Base-by-base conservation (phyloP, 2,797 vertebrate species). In the Gambelia wislizenii region DNA sequence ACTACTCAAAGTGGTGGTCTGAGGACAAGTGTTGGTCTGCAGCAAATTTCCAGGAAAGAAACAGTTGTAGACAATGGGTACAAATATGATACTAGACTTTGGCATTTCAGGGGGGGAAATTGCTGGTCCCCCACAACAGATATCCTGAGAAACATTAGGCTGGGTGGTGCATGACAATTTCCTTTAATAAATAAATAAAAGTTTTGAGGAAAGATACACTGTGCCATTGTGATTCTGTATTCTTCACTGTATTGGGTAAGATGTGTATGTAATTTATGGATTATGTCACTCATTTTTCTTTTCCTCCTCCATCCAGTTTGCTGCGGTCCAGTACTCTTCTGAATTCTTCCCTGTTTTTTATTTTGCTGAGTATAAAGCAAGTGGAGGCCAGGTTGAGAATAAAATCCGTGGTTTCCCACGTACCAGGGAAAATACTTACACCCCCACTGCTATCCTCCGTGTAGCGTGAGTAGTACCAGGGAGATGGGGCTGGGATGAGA, bases 241-340 rank as follows among this genome's bases (percentile, higher is more conserved):
- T 59, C 30, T 27, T 2, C 6, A 25, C 30, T 49, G 1, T 33
- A 36, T 6, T 3, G 56, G 10, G 13, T 12, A 52, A 77, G 18
- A 52, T 12, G 13, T 2, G 49, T 36, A 2, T 2, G 33, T 67
- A 77, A 70, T 52, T 72, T 78, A 54, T 42, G 39, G 54, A n/a
- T 56, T 42, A 7, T 13, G 20, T 36, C 79, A 64, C 49, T 22
- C 5, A 1, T 56, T 25, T 64, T 54, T 27, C 42, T 33, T 59
- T n/a, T 18, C 20, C 42, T 18, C n/a, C 36, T 72, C 54, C 5
- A 33, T 52, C 67, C 83, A 96, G 95, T 92, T 96, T 79, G 94
- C 94, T 20, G 94, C 92, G n/a, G 95, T 95, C 14, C 95, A 95
- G 86, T 96, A 90, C 89, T 96, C 96, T 75, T 84, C 92, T 1